These are phyloP conservation scores for Phortica magna DNA, from an alignment of 2,888 invertebrate genomes.

Conservation along the genomic window DNA sequence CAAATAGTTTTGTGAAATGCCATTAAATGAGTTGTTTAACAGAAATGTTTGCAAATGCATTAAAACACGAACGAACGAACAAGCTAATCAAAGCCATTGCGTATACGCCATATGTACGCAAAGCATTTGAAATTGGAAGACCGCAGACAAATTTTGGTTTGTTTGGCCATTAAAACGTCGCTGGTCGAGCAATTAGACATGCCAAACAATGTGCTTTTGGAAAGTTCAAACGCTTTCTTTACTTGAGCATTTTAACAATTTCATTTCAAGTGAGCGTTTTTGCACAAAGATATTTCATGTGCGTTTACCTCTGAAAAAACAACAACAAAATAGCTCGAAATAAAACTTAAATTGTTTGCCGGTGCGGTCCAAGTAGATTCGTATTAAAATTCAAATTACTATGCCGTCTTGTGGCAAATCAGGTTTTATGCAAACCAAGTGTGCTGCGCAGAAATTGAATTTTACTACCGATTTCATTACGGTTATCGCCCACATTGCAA, in stretches of 20 bases:
- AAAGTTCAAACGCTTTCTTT: too few relatives aligned
- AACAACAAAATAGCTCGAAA: neutral
- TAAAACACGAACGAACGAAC: constrained; percentile 54
- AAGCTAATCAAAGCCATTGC: constrained; percentile 27
- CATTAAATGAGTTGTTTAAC: constrained; percentile 23
- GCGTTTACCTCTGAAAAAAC: neutral
- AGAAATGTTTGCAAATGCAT: constrained; percentile 67
- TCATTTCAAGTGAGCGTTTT: too few relatives aligned
- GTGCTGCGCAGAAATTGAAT: constrained; percentile 2
- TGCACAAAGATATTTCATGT: too few relatives aligned
- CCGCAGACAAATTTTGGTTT: neutral
- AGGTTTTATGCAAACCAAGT: constrained; percentile 17
- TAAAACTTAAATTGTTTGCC: neutral
- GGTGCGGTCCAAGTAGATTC: neutral
- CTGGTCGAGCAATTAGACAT: too few relatives aligned
- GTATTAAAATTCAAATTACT: constrained; percentile 6
- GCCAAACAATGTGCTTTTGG: too few relatives aligned
- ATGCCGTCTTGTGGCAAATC: constrained; percentile 17
- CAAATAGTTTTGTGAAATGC: constrained; percentile 24
- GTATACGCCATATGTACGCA: constrained; percentile 1
- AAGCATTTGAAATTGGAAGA: neutral
- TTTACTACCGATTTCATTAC: constrained; percentile 27
- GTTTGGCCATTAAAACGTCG: neutral
- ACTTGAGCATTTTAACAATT: too few relatives aligned
- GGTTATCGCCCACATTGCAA: constrained; percentile 33